phyloP scores from a whole-genome alignment of 2,113 vertebrate species.

The Heterochromis multidens region DNA sequence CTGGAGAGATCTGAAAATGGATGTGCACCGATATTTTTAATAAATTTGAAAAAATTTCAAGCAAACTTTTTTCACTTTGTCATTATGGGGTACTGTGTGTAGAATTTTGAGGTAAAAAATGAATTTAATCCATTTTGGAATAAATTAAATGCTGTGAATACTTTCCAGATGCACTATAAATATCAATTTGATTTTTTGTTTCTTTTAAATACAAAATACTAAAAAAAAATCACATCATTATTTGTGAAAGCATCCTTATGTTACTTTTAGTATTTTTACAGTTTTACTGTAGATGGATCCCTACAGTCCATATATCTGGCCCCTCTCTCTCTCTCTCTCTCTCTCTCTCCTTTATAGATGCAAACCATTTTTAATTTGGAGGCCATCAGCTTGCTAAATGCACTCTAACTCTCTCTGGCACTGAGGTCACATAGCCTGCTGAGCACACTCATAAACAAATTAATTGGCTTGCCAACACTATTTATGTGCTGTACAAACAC shows the following conservation, averaged over 20 bases:
- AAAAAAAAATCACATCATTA: background rate
- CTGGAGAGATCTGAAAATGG: no score
- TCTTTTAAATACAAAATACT: background rate
- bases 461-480: conserved; percentile 60
- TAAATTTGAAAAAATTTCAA: no score
- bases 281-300: background rate
- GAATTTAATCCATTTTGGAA: no score
- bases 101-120: no score
- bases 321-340: background rate
- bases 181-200: background rate
- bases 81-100: no score
- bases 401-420: conserved; percentile 55
- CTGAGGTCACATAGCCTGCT: conserved; percentile 54
- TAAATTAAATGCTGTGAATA: no score
- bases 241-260: background rate
- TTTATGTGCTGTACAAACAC: conserved; percentile 36
- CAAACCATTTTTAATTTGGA: conserved; percentile 63
- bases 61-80: no score
- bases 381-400: conserved; percentile 62
- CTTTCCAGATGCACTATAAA: no score
- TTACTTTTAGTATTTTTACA: background rate
- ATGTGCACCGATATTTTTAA: no score
- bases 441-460: conserved; percentile 67
- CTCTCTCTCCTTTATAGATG: conserved; percentile 4
- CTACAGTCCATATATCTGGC: background rate